Base-by-base conservation (phyloP, 2,113 vertebrate species). In the Tenrec ecaudatus region DNA sequence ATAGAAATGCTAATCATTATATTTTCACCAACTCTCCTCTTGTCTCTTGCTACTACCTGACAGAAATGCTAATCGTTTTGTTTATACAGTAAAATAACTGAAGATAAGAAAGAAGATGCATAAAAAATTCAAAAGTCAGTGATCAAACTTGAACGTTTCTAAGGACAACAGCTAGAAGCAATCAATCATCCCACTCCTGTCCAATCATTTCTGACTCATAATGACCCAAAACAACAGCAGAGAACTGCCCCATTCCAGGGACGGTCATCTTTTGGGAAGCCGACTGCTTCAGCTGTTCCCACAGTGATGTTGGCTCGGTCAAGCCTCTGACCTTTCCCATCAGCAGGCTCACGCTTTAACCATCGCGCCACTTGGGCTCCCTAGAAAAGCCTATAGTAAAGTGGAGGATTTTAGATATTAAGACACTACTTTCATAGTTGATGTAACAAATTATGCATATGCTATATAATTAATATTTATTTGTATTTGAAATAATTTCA, bases 61-160 rank as follows among this genome's bases (percentile, higher is more conserved):
- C 38, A 57, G n/a, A 90, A 14, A 86, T 36, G 36, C 6, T 73
- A 36, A 64, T 62, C 29, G 38, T 81, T 36, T 53, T 53, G 71
- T 73, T 2, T 7, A 17, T 17, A 60, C 4, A 82, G 17, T 79
- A 57, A 76, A 92, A 76, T 11, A 83, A 62, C 17, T 62, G 4
- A 29, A 86, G n/a, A 66, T 33, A 80, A 31, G 78, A 86, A 62
- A 58, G 11, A 89, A 73, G 12, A 81, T 20, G 7, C 57, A 93
- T 33, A 25, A 38, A 85, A 77, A 86, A 58, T 33, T 36, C 19
- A 87, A 93, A 87, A 76, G 8, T 78, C 60, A 89, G 29, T 78
- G 11, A 89, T 68, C 7, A 16, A 92, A 89, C 16, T 77, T 66
- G 75, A 90, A 71, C 87, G 2, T 82, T 6, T 84, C 1, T 47